A percentile compares a stretch with the other conserved stretches of the same genome.
Evolutionary conservation across 2,888 invertebrate genomes (phyloP).

Genomic region (Hedya salicella): DNA sequence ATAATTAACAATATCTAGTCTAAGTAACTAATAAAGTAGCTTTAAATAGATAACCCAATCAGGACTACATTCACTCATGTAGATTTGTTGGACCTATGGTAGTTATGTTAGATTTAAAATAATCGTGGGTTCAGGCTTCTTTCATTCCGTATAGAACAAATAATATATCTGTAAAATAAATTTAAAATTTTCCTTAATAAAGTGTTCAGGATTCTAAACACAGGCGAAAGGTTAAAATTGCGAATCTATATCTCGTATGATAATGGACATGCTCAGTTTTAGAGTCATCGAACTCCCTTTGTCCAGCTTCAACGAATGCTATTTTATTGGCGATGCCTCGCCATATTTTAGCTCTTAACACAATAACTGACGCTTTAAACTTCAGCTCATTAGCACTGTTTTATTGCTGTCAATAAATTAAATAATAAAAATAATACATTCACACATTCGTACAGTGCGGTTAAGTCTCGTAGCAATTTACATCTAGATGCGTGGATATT

Average conservation of each 20-base stretch:
- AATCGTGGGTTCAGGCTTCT: no score
- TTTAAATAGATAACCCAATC: no score
- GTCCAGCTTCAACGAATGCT: constrained; percentile 74
- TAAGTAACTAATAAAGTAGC: no score
- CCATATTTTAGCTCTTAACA: constrained; percentile 33
- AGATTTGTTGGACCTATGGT: no score
- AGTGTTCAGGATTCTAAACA: background rate
- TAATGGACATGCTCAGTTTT: constrained; percentile 58
- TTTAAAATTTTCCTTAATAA: no score
- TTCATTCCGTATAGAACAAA: no score
- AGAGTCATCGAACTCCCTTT: constrained; percentile 79
- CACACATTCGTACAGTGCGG: background rate
- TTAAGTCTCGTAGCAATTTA: background rate
- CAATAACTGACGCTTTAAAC: constrained; percentile 37
- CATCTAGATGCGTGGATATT: background rate
- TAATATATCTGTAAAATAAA: no score
- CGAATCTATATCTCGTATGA: constrained; percentile 21
- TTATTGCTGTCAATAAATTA: constrained; percentile 27
- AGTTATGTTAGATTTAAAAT: no score
- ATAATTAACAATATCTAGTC: no score
- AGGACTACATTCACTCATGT: no score
- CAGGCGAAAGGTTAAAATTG: background rate
- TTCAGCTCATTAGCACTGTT: constrained; percentile 27
- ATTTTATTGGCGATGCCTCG: constrained; percentile 62
- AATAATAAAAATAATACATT: constrained; percentile 7